Evolutionary conservation across 2,113 vertebrate species (phyloP).

Genomic region (Acrocephalus kingi): DNA sequence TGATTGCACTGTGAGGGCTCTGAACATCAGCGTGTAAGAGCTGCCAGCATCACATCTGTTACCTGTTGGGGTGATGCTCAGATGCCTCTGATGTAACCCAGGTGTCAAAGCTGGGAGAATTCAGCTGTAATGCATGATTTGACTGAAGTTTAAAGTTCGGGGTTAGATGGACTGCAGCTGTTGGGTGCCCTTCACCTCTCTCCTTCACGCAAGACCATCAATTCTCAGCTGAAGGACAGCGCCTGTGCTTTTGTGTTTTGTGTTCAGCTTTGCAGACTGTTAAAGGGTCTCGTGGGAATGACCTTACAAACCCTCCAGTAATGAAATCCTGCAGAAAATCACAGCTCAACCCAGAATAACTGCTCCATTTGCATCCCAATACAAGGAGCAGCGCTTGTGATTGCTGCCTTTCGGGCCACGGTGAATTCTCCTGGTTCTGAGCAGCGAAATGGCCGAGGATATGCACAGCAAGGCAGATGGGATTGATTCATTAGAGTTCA

Average conservation of each 20-base stretch:
- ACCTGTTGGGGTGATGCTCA: background rate
- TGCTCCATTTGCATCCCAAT: background rate
- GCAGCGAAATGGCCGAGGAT: background rate
- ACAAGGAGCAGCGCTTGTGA: background rate
- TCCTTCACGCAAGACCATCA: background rate
- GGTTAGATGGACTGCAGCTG: background rate
- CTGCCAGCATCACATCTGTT: conserved; percentile 36
- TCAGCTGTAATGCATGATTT: background rate
- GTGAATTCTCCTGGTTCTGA: background rate
- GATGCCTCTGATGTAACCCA: background rate
- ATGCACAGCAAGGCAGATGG: background rate
- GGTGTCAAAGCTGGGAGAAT: background rate
- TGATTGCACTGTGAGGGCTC: background rate
- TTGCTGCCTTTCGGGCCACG: background rate
- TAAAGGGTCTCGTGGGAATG: background rate
- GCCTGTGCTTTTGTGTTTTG: background rate
- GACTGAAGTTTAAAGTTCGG: background rate
- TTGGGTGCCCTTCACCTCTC: background rate
- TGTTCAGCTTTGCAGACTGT: background rate
- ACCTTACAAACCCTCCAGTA: background rate
- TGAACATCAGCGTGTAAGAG: background rate
- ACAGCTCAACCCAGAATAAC: background rate
- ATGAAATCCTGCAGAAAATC: background rate
- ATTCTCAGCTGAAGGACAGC: background rate
- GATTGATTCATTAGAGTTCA: conserved; percentile 40